phyloP scores from a whole-genome alignment of 1,140 invertebrate genomes.

The Gerris buenoi region DNA sequence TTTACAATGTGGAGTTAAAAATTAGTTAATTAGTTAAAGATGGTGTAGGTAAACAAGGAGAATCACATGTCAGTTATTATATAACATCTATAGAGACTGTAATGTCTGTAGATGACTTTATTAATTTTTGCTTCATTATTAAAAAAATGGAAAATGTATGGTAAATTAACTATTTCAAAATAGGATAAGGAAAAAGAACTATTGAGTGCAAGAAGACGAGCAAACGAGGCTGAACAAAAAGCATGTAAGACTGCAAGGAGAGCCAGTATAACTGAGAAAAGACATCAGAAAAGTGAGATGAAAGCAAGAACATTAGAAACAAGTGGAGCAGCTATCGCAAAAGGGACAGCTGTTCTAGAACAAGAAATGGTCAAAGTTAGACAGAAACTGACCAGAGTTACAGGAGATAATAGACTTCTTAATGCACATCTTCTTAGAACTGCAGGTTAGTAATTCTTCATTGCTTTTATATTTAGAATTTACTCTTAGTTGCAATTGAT shows the following conservation, averaged over 20 bases:
- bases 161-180: no score
- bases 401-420: neutral
- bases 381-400: neutral
- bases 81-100: no score
- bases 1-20: no score
- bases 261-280: neutral
- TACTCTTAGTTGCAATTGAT: no score
- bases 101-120: no score
- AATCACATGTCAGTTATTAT: no score
- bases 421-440: neutral
- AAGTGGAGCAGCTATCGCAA: neutral
- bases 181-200: neutral
- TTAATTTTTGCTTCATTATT: no score
- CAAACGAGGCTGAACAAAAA: neutral
- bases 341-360: neutral
- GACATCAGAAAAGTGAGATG: neutral
- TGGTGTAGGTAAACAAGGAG: no score
- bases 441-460: no score
- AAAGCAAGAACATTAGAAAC: neutral
- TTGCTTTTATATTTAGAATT: no score
- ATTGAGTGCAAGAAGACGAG: neutral
- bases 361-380: neutral
- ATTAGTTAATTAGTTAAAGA: no score
- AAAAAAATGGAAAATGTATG: no score
- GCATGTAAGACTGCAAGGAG: neutral